These are phyloP conservation scores for Andrena cerasifolii DNA, from an alignment of 1,140 invertebrate genomes.

Conservation along the genomic window DNA sequence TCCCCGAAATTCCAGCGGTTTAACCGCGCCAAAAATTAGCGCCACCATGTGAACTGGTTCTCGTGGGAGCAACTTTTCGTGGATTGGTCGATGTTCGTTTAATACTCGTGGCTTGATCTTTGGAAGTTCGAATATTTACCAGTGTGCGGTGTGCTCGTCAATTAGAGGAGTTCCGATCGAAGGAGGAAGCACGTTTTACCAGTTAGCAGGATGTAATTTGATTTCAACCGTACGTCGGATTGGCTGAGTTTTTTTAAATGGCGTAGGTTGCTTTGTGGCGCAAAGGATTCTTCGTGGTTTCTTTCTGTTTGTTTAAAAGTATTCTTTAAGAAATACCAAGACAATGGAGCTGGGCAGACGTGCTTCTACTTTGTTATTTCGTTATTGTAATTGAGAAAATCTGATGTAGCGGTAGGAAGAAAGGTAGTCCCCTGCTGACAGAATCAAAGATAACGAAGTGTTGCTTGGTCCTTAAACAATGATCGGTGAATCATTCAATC, in stretches of 20 bases:
- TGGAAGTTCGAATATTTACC: constrained; percentile 22
- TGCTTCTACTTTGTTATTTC: no score
- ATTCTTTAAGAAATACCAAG: no score
- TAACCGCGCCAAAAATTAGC: constrained; percentile 42
- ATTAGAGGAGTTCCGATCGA: constrained; percentile 50
- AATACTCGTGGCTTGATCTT: neutral
- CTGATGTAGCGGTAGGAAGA: no score
- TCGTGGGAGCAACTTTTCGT: constrained; percentile 6
- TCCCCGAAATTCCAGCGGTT: neutral
- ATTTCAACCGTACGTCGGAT: constrained; percentile 30
- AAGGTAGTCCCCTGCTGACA: no score
- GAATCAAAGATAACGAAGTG: no score
- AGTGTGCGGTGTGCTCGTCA: constrained; percentile 36
- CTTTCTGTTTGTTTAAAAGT: neutral
- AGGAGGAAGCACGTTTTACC: constrained; percentile 22
- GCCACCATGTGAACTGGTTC: constrained; percentile 24
- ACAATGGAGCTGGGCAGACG: no score
- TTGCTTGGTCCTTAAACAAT: no score
- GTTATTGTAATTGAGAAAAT: no score
- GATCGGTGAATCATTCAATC: no score
- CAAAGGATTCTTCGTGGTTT: no score
- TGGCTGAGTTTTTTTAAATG: constrained; percentile 52
- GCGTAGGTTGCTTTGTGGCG: neutral
- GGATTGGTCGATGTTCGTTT: constrained; percentile 31
- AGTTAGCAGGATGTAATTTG: constrained; percentile 45